Evolutionary conservation across 1,140 invertebrate species (phyloP), one percentile per base, ranked within the genome.

Genomic region (Pygmarrhopalites habei): DNA sequence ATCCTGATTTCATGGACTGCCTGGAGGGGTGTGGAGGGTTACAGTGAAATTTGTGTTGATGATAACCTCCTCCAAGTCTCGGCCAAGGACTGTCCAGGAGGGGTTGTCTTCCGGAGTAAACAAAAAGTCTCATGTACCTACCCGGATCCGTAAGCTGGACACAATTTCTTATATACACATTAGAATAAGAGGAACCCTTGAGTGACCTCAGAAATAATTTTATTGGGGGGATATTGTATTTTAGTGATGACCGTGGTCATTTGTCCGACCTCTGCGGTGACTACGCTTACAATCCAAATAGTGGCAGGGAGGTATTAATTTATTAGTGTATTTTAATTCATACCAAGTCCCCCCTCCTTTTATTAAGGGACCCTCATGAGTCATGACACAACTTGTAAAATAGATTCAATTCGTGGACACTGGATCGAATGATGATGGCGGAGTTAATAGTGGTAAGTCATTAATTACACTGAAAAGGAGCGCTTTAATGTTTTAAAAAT

Each of bases 381-480:
- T 7, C 7, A 10, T 39, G 7, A 10, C 7, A 7, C 35, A 10
- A 39, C 7, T 10, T 39, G 35, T 10, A 39, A 39, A 10, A 17
- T 19, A 55, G 51, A 55, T 55, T 55, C 51, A 55, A 21, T 55
- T 12, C 51, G 51, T 55, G 12, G 51, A 55, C 29, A 4, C 29
- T 29, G 51, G 51, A 28, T 28, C 25, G 10, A 23, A 55, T 19
- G 51, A 55, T 29, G 14, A 12, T 23, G 46, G 23, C 7, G 12
- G 12, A 7, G 46, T 10, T 19, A 21, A 21, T 49, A 19, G 19
- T 5, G 23, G 23, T 15, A 49, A 15, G 46, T 12, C 7, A 10
- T 49, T 49, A 23, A 49, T 49, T 23, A 15, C 7, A 49, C 12
- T 49, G 7, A 49, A 12, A 49, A 14, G 7, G 19, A 7, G 23